phyloP scores from a whole-genome alignment of 1,140 invertebrate species.

The Paralvinella palmiformis region DNA sequence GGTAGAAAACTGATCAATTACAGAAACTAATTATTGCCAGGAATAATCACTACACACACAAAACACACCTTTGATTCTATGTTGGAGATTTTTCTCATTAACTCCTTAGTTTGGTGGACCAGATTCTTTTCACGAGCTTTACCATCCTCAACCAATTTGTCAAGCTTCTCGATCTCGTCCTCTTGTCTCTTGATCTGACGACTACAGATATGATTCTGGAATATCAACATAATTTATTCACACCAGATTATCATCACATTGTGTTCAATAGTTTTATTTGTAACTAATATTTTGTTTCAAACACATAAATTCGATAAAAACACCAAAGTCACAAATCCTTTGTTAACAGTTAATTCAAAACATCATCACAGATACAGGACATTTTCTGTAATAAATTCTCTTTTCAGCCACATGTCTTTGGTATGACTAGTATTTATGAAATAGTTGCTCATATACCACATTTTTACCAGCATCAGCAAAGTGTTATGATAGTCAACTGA shows the following conservation, averaged over 20 bases:
- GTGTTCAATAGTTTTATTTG: neutral
- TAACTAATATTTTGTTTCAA: neutral
- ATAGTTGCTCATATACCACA: too few species aligned
- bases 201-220: conserved; percentile 82
- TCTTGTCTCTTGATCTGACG: conserved; percentile 91
- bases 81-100: conserved; percentile 80
- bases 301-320: too few species aligned
- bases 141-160: conserved; percentile 68
- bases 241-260: neutral
- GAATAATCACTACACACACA: neutral
- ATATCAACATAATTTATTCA: conserved; percentile 6
- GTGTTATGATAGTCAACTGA: too few species aligned
- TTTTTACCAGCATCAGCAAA: too few species aligned
- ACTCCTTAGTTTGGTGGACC: conserved; percentile 70
- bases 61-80: conserved; percentile 67
- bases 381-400: too few species aligned
- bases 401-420: too few species aligned
- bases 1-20: neutral
- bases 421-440: too few species aligned
- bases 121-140: conserved; percentile 69
- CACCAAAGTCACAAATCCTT: too few species aligned
- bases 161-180: conserved; percentile 79
- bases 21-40: neutral
- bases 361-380: too few species aligned
- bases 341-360: too few species aligned